These are phyloP conservation scores for Benthosema pterotum DNA, from an alignment of 2,797 vertebrate species.

Conservation along the genomic window DNA sequence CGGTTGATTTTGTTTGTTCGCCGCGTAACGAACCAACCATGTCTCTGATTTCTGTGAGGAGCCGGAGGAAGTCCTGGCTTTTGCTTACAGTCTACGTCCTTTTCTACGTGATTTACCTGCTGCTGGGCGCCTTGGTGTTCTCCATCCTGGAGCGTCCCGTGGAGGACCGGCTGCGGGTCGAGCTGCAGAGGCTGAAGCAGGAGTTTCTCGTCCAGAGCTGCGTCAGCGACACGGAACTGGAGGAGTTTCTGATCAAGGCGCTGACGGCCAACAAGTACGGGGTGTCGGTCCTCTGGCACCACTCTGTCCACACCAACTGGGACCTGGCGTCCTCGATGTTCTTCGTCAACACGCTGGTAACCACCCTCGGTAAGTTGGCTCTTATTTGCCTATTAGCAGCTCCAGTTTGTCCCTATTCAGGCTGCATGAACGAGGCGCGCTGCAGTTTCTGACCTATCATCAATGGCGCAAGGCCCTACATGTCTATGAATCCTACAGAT, in stretches of 20 bases:
- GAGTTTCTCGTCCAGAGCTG: slow-evolving; percentile 85
- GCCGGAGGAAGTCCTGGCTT: slow-evolving; percentile 78
- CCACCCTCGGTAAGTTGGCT: slow-evolving; percentile 91
- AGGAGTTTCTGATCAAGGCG: slow-evolving; percentile 79
- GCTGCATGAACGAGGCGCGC: too few species aligned
- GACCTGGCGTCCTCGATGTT: slow-evolving; percentile 90
- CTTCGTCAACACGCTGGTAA: slow-evolving; percentile 91
- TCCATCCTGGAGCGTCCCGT: slow-evolving; percentile 86
- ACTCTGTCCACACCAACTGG: slow-evolving; percentile 80
- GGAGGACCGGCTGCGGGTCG: slow-evolving; percentile 79
- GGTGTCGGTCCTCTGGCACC: slow-evolving; percentile 78
- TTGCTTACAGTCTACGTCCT: slow-evolving; percentile 77
- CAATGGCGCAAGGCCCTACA: too few species aligned
- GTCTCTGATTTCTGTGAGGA: slow-evolving; percentile 64
- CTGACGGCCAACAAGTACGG: slow-evolving; percentile 85
- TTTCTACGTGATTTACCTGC: slow-evolving; percentile 83
- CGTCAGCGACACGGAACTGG: slow-evolving; percentile 77
- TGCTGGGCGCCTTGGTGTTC: slow-evolving; percentile 87
- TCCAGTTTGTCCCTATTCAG: too few species aligned
- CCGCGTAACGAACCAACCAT: slow-evolving; percentile 48
- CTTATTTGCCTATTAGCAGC: too few species aligned
- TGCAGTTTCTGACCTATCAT: too few species aligned
- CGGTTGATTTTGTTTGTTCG: not conserved
- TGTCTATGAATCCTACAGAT: too few species aligned
- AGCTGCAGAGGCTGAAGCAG: slow-evolving; percentile 77